phyloP scores from a whole-genome alignment of 2,888 invertebrate genomes.

The Nebria brevicollis region DNA sequence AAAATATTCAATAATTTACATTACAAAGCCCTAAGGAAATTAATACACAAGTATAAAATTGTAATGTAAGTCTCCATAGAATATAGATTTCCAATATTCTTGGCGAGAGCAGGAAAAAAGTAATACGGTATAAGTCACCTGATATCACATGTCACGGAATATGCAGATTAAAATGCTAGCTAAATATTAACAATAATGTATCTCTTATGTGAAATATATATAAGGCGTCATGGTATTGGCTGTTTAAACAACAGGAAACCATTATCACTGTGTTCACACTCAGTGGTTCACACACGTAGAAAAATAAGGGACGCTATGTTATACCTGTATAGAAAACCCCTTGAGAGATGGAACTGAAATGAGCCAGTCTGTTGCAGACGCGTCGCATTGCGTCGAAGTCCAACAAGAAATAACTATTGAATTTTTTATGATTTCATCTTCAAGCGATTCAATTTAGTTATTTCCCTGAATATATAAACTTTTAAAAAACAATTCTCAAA shows the following conservation, averaged over 20 bases:
- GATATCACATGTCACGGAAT: neutral
- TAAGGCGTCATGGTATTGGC: neutral
- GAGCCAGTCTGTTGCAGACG: neutral
- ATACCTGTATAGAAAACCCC: neutral
- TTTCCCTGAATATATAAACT: neutral
- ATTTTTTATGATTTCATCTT: neutral
- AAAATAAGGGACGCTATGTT: neutral
- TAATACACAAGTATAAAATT: neutral
- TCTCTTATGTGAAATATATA: no score
- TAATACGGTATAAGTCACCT: conserved; percentile 12
- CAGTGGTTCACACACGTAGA: neutral
- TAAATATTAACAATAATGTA: no score
- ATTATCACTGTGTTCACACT: conserved; percentile 3
- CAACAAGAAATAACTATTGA: neutral
- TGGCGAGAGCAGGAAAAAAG: neutral
- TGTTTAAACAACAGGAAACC: conserved; percentile 6
- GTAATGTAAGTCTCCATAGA: neutral
- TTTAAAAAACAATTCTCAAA: no score
- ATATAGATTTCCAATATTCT: conserved; percentile 35
- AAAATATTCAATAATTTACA: no score
- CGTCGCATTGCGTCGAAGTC: neutral
- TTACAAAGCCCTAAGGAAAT: neutral
- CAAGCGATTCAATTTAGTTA: neutral
- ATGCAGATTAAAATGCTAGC: no score
- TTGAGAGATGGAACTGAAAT: neutral